Conservation (phyloP, 2,888 invertebrate genomes). For the Nycteola revayana region DNA sequence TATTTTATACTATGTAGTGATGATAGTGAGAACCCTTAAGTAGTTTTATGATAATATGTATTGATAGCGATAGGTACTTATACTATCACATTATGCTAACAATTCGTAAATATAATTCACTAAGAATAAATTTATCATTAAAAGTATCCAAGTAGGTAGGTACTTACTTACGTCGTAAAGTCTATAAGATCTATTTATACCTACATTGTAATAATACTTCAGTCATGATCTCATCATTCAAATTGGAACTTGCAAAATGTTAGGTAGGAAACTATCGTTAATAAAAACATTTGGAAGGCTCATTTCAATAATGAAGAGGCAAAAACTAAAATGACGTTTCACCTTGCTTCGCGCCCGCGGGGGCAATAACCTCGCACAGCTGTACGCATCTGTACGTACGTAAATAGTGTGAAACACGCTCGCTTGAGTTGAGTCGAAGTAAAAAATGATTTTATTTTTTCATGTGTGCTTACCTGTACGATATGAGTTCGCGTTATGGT, state of each 20-base stretch:
- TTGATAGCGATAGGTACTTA: too few species aligned
- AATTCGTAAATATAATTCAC: too few species aligned
- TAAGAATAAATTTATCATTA: too few species aligned
- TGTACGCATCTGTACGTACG: constrained; percentile 48
- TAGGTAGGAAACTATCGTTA: constrained; percentile 8
- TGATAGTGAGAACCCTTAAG: too few species aligned
- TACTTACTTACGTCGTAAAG: too few species aligned
- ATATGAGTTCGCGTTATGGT: too few species aligned
- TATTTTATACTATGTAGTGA: too few species aligned
- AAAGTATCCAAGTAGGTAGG: too few species aligned
- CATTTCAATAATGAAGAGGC: constrained; percentile 50
- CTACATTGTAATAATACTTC: constrained; percentile 19
- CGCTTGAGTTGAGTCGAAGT: constrained; percentile 30
- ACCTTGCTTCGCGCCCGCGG: constrained; percentile 72
- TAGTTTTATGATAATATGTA: too few species aligned
- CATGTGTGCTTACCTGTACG: too few species aligned
- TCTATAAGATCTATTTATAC: constrained; percentile 8
- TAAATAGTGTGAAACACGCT: constrained; percentile 53
- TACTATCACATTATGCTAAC: too few species aligned
- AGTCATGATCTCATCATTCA: constrained; percentile 32
- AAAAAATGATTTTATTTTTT: constrained; percentile 3
- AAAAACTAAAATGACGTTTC: constrained; percentile 64
- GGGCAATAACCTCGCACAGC: constrained; percentile 72
- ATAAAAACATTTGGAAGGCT: constrained; percentile 37
- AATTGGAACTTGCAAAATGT: constrained; percentile 32